Evolutionary conservation across 2,888 invertebrate genomes (phyloP).

Genomic region (Punctoribates punctum): DNA sequence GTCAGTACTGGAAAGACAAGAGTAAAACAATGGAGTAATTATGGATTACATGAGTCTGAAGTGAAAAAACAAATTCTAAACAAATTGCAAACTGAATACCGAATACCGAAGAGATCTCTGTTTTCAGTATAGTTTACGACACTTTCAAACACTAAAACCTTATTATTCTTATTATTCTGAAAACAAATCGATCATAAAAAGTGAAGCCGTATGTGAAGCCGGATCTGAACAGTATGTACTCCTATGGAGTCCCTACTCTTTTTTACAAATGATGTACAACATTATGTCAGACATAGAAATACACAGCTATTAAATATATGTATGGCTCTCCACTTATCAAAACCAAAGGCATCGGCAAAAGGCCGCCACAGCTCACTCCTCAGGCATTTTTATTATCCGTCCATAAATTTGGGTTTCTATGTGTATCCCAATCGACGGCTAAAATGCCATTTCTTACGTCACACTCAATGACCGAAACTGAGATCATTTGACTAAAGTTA

Average conservation of each 20-base stretch:
- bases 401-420: neutral
- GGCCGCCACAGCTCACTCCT: constrained; percentile 3
- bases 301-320: neutral
- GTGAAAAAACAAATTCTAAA: neutral
- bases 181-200: constrained; percentile 29
- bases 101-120: neutral
- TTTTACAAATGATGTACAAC: neutral
- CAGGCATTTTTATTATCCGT: constrained; percentile 27
- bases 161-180: neutral
- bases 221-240: constrained; percentile 17
- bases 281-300: neutral
- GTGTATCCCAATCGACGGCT: neutral
- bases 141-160: neutral
- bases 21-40: constrained; percentile 1
- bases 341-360: neutral
- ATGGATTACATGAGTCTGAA: neutral
- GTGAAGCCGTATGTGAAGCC: constrained; percentile 15
- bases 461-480: constrained; percentile 16
- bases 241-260: neutral
- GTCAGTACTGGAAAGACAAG: constrained; percentile 55
- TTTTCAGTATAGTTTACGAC: neutral
- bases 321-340: neutral
- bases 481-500: constrained; percentile 16
- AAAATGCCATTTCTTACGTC: constrained; percentile 16
- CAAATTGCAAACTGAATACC: neutral